A percentile compares a stretch with the other conserved stretches of the same genome.
phyloP scores from a whole-genome alignment of 1,140 invertebrate genomes.

The Neoseiulus cucumeris region DNA sequence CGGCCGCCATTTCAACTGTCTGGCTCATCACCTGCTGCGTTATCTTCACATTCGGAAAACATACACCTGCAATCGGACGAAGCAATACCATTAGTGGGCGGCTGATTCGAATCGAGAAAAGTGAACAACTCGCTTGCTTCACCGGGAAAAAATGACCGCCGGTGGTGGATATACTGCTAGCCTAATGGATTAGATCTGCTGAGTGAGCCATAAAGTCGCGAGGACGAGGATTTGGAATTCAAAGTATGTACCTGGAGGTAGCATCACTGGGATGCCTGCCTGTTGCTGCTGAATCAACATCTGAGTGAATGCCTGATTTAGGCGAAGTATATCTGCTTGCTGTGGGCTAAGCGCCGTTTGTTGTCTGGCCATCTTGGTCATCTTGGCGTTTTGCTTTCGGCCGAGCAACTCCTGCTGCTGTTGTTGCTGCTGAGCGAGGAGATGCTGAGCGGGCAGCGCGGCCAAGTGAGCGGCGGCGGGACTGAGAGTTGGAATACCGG shows the following conservation, averaged over 20 bases:
- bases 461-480: background rate
- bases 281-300: slow-evolving; percentile 12
- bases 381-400: slow-evolving; percentile 8
- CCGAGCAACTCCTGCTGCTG: slow-evolving; percentile 7
- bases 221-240: no score
- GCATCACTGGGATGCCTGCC: slow-evolving; percentile 11
- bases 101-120: no score
- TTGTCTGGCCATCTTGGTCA: slow-evolving; percentile 2
- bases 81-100: background rate
- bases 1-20: slow-evolving; percentile 8
- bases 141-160: no score
- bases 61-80: background rate
- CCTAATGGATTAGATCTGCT: no score
- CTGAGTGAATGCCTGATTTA: slow-evolving; percentile 9
- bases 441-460: slow-evolving; percentile 1
- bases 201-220: no score
- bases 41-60: slow-evolving; percentile 12
- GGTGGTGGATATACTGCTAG: no score
- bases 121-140: no score
- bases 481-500: background rate
- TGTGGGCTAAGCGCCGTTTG: slow-evolving; percentile 3
- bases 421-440: background rate
- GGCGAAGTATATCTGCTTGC: slow-evolving; percentile 6
- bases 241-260: slow-evolving; percentile 9
- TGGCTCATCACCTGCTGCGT: slow-evolving; percentile 11